Percentiles rank a stretch among this genome's conserved stretches.
These are phyloP conservation scores for Sepiola atlantica DNA, from an alignment of 2,888 invertebrate genomes.

Conservation along the genomic window DNA sequence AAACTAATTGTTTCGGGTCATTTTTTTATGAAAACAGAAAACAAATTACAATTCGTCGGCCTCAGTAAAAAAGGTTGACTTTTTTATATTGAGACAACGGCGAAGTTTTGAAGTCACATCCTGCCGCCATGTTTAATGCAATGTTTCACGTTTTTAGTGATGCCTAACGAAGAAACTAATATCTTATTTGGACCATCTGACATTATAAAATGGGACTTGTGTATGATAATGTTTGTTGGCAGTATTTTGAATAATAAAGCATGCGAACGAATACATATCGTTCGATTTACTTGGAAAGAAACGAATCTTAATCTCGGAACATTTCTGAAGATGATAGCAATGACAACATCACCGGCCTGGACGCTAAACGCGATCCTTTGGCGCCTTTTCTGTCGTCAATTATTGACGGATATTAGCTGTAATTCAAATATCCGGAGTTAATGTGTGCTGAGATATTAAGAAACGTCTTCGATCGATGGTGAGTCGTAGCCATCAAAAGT, in stretches of 20 bases:
- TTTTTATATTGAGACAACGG: too few relatives aligned
- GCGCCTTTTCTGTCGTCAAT: background rate
- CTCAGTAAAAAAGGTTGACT: too few relatives aligned
- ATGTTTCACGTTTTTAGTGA: too few relatives aligned
- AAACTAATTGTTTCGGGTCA: too few relatives aligned
- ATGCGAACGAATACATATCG: background rate
- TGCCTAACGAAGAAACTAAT: too few relatives aligned
- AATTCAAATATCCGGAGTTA: background rate
- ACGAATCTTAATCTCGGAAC: background rate
- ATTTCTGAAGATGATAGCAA: background rate
- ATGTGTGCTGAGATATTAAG: background rate
- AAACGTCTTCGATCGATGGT: background rate
- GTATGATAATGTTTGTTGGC: too few relatives aligned
- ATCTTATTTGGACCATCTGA: too few relatives aligned
- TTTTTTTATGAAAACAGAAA: too few relatives aligned
- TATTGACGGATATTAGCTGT: background rate
- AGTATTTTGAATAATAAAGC: background rate
- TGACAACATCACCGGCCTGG: background rate
- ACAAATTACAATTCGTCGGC: too few relatives aligned
- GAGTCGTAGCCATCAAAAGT: background rate
- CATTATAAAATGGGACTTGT: too few relatives aligned
- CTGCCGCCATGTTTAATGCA: too few relatives aligned
- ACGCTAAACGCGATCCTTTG: background rate
- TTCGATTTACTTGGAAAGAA: background rate
- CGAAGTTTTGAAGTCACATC: too few relatives aligned